Percentiles rank a stretch among this genome's conserved stretches.
Evolutionary conservation across 2,113 vertebrate genomes (phyloP).

Genomic region (Rutilus rutilus): DNA sequence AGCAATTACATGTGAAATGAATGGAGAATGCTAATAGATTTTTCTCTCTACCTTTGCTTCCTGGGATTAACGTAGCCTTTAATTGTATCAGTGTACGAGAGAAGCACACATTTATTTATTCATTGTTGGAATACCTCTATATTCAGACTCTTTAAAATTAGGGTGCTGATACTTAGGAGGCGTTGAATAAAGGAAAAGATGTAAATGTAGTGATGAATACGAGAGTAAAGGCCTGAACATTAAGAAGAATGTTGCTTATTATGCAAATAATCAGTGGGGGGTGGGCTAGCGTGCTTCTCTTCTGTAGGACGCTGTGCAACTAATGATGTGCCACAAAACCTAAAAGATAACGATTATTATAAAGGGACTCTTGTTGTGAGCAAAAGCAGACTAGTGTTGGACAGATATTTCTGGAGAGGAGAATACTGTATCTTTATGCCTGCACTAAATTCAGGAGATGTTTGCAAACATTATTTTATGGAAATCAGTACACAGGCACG

Average conservation of each 20-base stretch:
- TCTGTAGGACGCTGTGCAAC: constrained; percentile 45
- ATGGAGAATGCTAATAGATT: constrained; percentile 55
- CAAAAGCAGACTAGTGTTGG: constrained; percentile 22
- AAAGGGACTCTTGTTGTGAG: constrained; percentile 47
- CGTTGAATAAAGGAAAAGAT: constrained; percentile 18
- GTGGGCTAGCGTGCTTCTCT: constrained; percentile 41
- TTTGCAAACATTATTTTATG: constrained; percentile 28
- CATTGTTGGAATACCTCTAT: constrained; percentile 27
- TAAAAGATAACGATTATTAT: constrained; percentile 57
- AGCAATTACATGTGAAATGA: constrained; percentile 55
- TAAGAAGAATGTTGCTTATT: constrained; percentile 54
- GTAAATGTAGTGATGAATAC: constrained; percentile 34
- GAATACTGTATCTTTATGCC: background rate
- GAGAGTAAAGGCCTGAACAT: constrained; percentile 40
- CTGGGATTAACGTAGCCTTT: constrained; percentile 48
- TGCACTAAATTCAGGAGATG: background rate
- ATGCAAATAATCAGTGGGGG: constrained; percentile 55
- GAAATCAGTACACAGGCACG: background rate
- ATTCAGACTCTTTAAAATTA: constrained; percentile 29
- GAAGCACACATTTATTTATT: constrained; percentile 20
- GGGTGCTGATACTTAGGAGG: constrained; percentile 8
- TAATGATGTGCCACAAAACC: constrained; percentile 52
- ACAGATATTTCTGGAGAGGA: background rate
- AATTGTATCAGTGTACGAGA: constrained; percentile 50
- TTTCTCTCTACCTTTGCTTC: constrained; percentile 44